Conservation (phyloP, 2,113 vertebrate genomes). For the Noturus placidus region DNA sequence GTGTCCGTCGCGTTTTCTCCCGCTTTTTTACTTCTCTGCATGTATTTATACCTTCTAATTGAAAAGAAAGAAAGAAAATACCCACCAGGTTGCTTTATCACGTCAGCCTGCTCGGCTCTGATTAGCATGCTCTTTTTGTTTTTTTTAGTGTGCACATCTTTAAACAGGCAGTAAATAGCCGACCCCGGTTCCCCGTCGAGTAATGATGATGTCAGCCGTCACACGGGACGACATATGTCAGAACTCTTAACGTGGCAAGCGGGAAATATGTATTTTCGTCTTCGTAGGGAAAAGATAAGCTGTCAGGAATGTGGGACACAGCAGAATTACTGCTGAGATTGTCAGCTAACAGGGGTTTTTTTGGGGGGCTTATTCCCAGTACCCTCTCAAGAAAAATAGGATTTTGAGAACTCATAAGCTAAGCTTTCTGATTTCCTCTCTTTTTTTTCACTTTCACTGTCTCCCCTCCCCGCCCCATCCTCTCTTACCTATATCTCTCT, state of each 20-base stretch:
- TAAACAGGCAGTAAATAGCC: conserved; percentile 23
- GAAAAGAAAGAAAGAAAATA: background rate
- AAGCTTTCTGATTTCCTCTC: conserved; percentile 14
- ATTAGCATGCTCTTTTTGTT: conserved; percentile 23
- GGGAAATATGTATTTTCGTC: conserved; percentile 52
- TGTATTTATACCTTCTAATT: conserved; percentile 22
- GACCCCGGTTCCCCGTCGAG: conserved; percentile 26
- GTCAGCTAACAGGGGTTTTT: conserved; percentile 55
- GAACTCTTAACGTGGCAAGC: conserved; percentile 20
- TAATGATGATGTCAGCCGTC: conserved; percentile 53
- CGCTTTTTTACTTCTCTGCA: conserved; percentile 15
- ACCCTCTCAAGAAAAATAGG: conserved; percentile 39
- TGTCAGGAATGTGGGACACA: conserved; percentile 55
- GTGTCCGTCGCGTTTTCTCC: background rate
- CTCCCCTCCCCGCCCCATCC: background rate
- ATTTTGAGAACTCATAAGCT: conserved; percentile 12
- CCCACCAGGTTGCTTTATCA: conserved; percentile 19
- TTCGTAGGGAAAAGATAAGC: conserved; percentile 55
- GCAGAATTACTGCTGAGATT: conserved; percentile 57
- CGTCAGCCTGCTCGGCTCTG: conserved; percentile 1
- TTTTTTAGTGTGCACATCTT: conserved; percentile 3
- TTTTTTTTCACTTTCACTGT: conserved; percentile 4
- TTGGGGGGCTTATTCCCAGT: conserved; percentile 22
- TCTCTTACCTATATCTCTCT: background rate
- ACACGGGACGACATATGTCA: conserved; percentile 52